Percentiles rank a stretch among this genome's conserved stretches.
These are phyloP conservation scores for Schizopygopsis malacanthus DNA, from an alignment of 2,797 vertebrate species.

Conservation along the genomic window DNA sequence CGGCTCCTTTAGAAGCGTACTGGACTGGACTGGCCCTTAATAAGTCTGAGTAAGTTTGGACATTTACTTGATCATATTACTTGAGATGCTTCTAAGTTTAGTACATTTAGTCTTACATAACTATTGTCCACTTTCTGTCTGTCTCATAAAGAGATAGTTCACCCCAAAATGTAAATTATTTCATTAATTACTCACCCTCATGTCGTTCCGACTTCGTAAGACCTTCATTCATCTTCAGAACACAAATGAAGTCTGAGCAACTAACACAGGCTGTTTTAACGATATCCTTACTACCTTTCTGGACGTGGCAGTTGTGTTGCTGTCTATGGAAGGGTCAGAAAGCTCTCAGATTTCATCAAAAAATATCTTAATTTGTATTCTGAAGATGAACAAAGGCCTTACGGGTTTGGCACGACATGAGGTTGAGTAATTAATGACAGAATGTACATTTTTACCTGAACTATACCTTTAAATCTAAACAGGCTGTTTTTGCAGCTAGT, in stretches of 20 bases:
- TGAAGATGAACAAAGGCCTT: neutral
- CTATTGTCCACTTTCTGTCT: neutral
- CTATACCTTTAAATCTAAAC: neutral
- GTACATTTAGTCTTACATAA: neutral
- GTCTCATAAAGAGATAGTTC: neutral
- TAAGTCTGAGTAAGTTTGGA: constrained; percentile 91
- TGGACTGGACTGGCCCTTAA: constrained; percentile 95
- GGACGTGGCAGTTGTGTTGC: no score
- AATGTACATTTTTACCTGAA: no score
- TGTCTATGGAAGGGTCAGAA: no score
- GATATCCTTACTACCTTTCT: no score
- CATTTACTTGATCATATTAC: neutral
- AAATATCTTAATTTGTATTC: neutral
- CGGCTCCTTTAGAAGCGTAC: constrained; percentile 92
- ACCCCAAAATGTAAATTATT: no score
- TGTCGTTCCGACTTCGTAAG: no score
- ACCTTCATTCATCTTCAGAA: no score
- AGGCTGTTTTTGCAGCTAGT: neutral
- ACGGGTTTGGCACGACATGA: neutral
- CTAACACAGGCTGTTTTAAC: no score
- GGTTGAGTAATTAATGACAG: neutral
- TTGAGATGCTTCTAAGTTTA: neutral
- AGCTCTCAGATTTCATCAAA: no score
- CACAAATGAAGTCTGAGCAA: no score
- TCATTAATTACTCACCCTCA: no score